A percentile compares a stretch with the other conserved stretches of the same genome.
These are phyloP conservation scores for Myotis davidii DNA, from an alignment of 2,113 vertebrate species.

Conservation along the genomic window DNA sequence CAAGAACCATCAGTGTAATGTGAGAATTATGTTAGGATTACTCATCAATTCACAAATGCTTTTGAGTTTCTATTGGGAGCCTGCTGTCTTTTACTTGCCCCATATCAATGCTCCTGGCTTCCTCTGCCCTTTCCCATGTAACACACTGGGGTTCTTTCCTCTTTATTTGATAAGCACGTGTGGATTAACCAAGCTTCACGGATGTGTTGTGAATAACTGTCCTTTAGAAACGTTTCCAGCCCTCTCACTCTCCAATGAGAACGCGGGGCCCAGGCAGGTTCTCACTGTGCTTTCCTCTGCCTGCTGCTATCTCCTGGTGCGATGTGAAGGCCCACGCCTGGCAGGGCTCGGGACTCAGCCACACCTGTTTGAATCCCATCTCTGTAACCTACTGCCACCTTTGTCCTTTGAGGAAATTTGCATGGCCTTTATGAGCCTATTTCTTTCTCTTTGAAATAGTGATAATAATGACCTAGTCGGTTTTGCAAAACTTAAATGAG, in stretches of 20 bases:
- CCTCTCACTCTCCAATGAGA: not conserved
- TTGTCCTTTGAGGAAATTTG: not conserved
- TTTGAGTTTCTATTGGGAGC: not conserved
- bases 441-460: not conserved
- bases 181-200: not conserved
- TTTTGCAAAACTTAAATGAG: not conserved
- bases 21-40: not conserved
- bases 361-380: not conserved
- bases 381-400: not conserved
- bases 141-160: not conserved
- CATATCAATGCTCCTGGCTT: not conserved
- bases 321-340: fast-evolving
- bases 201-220: not conserved
- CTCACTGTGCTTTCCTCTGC: not conserved
- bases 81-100: not conserved
- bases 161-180: not conserved
- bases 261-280: not conserved
- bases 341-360: fast-evolving
- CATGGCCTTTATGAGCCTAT: not conserved
- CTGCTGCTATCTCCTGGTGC: not conserved
- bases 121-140: not conserved
- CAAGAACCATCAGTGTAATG: not conserved
- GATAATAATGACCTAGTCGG: not conserved
- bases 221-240: not conserved
- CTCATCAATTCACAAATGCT: not conserved